Conservation (phyloP, 2,113 vertebrate species). For the Gavialis gangeticus region DNA sequence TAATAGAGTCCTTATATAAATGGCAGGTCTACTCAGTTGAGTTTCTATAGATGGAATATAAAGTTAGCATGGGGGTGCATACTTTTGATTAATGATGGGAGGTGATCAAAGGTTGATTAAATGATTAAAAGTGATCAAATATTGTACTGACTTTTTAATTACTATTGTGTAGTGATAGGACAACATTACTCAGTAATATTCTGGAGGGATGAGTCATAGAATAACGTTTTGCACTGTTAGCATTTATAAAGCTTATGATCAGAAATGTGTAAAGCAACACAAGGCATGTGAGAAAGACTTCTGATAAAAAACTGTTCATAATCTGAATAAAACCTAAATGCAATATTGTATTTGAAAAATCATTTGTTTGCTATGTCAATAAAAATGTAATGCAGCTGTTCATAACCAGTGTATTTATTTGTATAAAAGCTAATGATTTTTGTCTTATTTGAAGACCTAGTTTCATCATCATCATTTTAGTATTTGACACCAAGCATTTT, state of each 20-base stretch:
- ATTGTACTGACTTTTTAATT: background rate
- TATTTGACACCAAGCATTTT: slow-evolving; percentile 9
- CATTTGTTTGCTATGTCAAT: background rate
- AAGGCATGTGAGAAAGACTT: background rate
- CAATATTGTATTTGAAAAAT: background rate
- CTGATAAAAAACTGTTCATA: background rate
- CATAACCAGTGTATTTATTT: slow-evolving; percentile 19
- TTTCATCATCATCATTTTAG: slow-evolving; percentile 59
- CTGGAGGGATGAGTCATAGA: background rate
- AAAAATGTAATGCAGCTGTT: background rate
- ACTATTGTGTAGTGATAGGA: background rate
- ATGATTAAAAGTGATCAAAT: background rate
- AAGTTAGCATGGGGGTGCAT: slow-evolving; percentile 6
- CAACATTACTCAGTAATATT: background rate
- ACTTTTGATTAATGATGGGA: slow-evolving; percentile 44
- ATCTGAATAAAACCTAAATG: background rate
- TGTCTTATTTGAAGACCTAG: background rate
- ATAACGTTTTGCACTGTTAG: background rate
- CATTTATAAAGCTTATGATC: background rate
- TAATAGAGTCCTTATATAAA: background rate
- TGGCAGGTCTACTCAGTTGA: slow-evolving; percentile 23
- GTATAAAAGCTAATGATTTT: slow-evolving; percentile 15
- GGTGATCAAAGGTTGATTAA: slow-evolving; percentile 12
- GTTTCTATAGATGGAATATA: slow-evolving; percentile 15
- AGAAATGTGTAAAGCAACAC: background rate